Evolutionary conservation across 2,888 invertebrate species (phyloP).

Genomic region (Pyrgus malvae): DNA sequence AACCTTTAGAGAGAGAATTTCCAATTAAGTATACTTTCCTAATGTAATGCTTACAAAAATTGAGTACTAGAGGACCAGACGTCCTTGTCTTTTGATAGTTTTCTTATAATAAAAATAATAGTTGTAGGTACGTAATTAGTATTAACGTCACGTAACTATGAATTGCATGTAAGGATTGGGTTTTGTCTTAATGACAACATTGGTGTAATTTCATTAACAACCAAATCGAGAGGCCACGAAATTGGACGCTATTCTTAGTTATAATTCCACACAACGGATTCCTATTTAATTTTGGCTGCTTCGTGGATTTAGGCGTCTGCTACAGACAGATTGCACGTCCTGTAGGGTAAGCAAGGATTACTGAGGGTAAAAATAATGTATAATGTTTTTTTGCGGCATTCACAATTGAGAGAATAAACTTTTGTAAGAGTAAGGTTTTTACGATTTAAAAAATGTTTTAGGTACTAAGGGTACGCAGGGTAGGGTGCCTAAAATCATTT

Average conservation of each 20-base stretch:
- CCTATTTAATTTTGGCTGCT: conserved; percentile 48
- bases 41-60: no score
- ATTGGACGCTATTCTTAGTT: conserved; percentile 52
- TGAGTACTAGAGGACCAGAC: no score
- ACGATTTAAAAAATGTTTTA: no score
- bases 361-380: neutral
- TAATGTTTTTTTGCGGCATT: no score
- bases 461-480: no score
- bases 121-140: neutral
- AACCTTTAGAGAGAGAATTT: no score
- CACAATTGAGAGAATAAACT: no score
- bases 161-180: conserved; percentile 5
- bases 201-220: conserved; percentile 54
- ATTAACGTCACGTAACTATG: neutral
- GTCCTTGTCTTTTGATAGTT: neutral
- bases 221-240: conserved; percentile 53
- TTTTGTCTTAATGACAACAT: conserved; percentile 39
- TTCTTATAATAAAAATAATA: neutral
- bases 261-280: conserved; percentile 43
- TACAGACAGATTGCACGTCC: conserved; percentile 6
- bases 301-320: conserved; percentile 32
- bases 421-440: no score
- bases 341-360: conserved; percentile 9
- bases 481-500: no score
- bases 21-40: no score